phyloP scores from a whole-genome alignment of 2,888 invertebrate genomes.

The Polydrusus tereticollis region DNA sequence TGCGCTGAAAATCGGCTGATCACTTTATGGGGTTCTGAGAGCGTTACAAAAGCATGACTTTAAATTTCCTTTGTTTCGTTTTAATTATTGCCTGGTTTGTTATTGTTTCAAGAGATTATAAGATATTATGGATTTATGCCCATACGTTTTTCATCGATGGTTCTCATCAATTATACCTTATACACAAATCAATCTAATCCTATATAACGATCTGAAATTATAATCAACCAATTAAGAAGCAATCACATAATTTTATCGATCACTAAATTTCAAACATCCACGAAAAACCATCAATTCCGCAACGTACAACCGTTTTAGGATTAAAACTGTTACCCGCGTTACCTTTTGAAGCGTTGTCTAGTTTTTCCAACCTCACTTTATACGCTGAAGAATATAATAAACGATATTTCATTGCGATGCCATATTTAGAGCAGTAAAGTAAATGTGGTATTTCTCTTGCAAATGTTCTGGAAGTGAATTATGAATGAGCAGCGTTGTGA shows the following conservation, averaged over 20 bases:
- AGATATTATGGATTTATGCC: no score
- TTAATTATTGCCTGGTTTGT: no score
- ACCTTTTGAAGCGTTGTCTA: conserved; percentile 24
- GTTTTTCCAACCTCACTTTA: conserved; percentile 26
- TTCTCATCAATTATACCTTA: not conserved
- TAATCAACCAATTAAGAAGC: conserved; percentile 20
- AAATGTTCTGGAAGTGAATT: no score
- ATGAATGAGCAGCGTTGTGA: no score
- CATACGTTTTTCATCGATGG: not conserved
- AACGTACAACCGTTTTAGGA: conserved; percentile 14
- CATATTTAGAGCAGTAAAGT: conserved; percentile 10
- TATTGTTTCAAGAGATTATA: no score
- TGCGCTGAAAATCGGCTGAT: no score
- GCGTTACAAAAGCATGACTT: no score
- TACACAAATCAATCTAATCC: not conserved
- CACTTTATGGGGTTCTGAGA: no score
- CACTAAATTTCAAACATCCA: conserved; percentile 20
- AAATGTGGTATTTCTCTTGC: conserved; percentile 4
- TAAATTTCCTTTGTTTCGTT: no score
- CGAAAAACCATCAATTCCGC: conserved; percentile 29
- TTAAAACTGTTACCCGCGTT: conserved; percentile 10
- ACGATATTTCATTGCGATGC: conserved; percentile 28
- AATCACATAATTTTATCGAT: conserved; percentile 32
- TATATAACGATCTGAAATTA: not conserved
- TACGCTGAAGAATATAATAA: conserved; percentile 23